Percentiles rank a stretch among this genome's conserved stretches.
These are phyloP conservation scores for Macheiramphus alcinus DNA, from an alignment of 2,113 vertebrate species.

Conservation along the genomic window DNA sequence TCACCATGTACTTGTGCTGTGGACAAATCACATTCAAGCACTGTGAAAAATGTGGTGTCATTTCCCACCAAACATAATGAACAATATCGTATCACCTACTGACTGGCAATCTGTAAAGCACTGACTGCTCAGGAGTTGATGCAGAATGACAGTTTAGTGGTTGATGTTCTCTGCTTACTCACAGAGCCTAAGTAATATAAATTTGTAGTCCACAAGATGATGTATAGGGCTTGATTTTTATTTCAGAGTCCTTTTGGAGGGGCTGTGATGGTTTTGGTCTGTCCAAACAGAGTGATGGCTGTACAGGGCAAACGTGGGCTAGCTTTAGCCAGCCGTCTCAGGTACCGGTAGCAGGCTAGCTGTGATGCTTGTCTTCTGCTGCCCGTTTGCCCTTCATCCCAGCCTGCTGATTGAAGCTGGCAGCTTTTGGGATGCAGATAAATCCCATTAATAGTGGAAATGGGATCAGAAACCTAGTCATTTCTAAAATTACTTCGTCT, in stretches of 20 bases:
- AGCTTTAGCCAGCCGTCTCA: not conserved
- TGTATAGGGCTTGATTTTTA: not conserved
- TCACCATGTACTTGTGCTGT: not conserved
- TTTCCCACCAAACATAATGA: constrained; percentile 1
- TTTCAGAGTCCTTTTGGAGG: not conserved
- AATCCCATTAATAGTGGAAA: not conserved
- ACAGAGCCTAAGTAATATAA: not conserved
- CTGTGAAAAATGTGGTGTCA: not conserved
- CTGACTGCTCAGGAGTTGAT: not conserved
- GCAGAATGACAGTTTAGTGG: not conserved
- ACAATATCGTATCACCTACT: not conserved
- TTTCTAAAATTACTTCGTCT: not conserved
- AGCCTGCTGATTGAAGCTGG: not conserved
- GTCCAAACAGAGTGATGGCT: not conserved
- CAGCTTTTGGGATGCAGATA: not conserved
- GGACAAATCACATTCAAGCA: not conserved
- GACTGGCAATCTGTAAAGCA: not conserved
- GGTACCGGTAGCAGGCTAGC: not conserved
- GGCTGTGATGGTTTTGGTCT: not conserved
- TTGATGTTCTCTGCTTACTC: not conserved
- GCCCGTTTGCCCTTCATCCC: not conserved
- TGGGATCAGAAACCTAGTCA: not conserved
- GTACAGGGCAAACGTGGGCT: not conserved
- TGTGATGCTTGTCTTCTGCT: not conserved
- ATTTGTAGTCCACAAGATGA: not conserved